Percentiles rank a stretch among this genome's conserved stretches.
These are phyloP conservation scores for Zeus faber DNA, from an alignment of 2,113 vertebrate genomes.

Conservation along the genomic window DNA sequence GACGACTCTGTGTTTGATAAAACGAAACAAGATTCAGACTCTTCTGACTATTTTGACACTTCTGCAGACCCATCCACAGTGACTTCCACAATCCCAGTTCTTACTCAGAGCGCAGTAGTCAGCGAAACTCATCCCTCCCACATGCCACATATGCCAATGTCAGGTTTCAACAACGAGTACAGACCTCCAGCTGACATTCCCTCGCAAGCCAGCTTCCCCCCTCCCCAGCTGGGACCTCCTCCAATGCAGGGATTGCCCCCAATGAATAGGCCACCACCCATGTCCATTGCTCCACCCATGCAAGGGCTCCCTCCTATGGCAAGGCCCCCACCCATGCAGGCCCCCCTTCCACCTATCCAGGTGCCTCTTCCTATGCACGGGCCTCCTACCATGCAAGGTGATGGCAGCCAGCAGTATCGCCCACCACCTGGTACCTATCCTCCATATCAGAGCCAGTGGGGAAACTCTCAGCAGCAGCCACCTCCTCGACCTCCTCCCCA, in stretches of 20 bases:
- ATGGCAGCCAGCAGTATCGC: constrained; percentile 62
- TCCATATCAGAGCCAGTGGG: constrained; percentile 75
- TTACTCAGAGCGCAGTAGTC: constrained; percentile 58
- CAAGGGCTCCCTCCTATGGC: constrained; percentile 58
- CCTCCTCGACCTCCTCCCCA: constrained; percentile 69
- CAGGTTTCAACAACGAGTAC: constrained; percentile 61
- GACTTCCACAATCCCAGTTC: constrained; percentile 62
- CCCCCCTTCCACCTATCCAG: constrained; percentile 53
- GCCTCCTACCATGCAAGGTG: constrained; percentile 60
- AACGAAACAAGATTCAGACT: constrained; percentile 50
- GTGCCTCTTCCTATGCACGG: constrained; percentile 32
- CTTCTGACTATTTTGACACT: constrained; percentile 48
- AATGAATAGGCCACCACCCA: constrained; percentile 56
- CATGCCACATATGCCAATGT: constrained; percentile 50
- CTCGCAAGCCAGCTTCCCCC: constrained; percentile 62
- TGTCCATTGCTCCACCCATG: constrained; percentile 65
- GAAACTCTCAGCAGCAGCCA: constrained; percentile 54
- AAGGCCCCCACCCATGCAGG: constrained; percentile 58
- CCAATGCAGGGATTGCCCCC: constrained; percentile 58
- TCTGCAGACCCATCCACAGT: constrained; percentile 42
- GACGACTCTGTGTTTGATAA: constrained; percentile 54
- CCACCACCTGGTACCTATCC: constrained; percentile 59
- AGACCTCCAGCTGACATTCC: constrained; percentile 58
- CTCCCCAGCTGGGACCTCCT: constrained; percentile 43
- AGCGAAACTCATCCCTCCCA: constrained; percentile 60